Conservation (phyloP, 2,797 vertebrate species). For the Falco cherrug region DNA sequence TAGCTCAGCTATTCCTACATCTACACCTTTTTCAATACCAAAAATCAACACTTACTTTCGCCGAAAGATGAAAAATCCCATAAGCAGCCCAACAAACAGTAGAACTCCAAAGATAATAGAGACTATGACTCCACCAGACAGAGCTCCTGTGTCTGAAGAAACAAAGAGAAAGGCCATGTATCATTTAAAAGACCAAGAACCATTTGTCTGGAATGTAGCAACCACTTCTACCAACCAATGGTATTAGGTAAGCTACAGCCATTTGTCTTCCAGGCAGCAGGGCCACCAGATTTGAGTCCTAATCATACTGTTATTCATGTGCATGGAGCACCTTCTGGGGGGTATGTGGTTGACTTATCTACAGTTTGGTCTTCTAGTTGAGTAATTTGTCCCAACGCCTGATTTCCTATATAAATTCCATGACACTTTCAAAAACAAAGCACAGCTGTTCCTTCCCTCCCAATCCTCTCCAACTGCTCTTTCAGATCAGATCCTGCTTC, state of each 20-base stretch:
- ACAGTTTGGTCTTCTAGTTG: not conserved
- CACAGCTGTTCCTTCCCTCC: not conserved
- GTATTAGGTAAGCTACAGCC: not conserved
- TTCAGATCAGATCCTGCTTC: not conserved
- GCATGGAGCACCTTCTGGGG: not conserved
- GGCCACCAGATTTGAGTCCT: not conserved
- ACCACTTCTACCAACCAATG: not conserved
- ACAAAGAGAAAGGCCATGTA: not conserved
- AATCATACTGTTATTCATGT: not conserved
- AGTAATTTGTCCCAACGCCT: not conserved
- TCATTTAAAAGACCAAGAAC: not conserved
- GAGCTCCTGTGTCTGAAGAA: conserved; percentile 61
- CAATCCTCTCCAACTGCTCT: not conserved
- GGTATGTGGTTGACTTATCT: not conserved
- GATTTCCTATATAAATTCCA: not conserved
- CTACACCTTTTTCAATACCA: not conserved
- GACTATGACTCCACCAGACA: conserved; percentile 74
- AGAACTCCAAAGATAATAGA: conserved; percentile 75
- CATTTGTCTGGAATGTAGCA: not conserved
- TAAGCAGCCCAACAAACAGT: conserved; percentile 61
- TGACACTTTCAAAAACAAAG: not conserved
- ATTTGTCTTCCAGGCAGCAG: not conserved
- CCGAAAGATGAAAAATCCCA: conserved; percentile 62
- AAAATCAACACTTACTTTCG: conserved; percentile 64
- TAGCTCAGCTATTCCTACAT: not conserved